Evolutionary conservation across 2,797 vertebrate species (phyloP).

Genomic region (Propithecus deckenii): DNA sequence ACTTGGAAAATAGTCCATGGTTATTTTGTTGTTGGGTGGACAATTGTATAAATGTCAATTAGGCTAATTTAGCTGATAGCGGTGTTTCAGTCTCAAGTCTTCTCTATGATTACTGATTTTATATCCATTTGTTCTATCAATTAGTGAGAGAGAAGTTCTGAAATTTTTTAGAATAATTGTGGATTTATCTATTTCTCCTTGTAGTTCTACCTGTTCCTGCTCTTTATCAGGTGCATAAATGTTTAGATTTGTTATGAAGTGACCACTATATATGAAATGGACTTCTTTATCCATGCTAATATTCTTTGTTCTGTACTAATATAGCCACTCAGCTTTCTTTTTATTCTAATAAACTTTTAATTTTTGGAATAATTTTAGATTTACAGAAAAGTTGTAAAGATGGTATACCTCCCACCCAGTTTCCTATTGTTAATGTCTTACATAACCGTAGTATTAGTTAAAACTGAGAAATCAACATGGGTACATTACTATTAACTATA

Average conservation of each 20-base stretch:
- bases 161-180: background rate
- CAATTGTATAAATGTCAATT: background rate
- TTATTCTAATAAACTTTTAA: background rate
- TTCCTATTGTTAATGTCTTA: too few relatives aligned
- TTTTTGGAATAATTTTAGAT: too few relatives aligned
- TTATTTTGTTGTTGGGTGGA: background rate
- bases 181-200: background rate
- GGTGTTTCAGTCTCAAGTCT: background rate
- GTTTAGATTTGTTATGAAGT: too few relatives aligned
- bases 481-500: too few relatives aligned
- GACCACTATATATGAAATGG: background rate
- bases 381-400: too few relatives aligned
- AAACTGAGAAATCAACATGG: too few relatives aligned
- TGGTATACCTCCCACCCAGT: too few relatives aligned
- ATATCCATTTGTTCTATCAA: background rate
- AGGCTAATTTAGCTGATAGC: background rate
- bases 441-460: too few relatives aligned
- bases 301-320: background rate
- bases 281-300: background rate
- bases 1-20: background rate
- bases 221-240: too few relatives aligned
- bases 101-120: background rate
- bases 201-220: too few relatives aligned
- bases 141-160: background rate
- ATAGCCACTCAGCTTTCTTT: background rate